These are phyloP conservation scores for Lepidurus arcticus DNA, from an alignment of 1,140 invertebrate genomes.

Conservation along the genomic window DNA sequence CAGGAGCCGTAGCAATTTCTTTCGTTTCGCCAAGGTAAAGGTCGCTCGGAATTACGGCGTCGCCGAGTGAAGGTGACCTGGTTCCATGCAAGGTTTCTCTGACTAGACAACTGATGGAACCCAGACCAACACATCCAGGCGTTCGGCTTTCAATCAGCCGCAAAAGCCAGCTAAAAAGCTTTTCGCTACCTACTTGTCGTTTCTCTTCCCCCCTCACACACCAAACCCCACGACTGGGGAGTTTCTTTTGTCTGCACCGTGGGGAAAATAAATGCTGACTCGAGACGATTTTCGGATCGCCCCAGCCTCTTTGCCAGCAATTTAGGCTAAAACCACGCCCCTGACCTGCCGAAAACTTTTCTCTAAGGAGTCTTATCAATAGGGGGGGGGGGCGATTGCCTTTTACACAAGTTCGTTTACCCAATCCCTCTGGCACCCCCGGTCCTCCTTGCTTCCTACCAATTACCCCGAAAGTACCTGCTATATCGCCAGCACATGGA, in stretches of 20 bases:
- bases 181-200: neutral
- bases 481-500: slow-evolving; percentile 8
- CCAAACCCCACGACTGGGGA: neutral
- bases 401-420: neutral
- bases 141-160: slow-evolving; percentile 2
- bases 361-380: neutral
- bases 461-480: slow-evolving; percentile 4
- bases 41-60: neutral
- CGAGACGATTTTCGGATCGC: neutral
- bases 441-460: neutral
- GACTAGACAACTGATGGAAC: neutral
- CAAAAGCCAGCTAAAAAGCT: neutral
- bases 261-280: slow-evolving; percentile 11
- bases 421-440: neutral
- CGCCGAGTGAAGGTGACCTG: neutral
- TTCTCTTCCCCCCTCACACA: neutral
- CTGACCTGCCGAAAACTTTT: neutral
- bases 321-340: slow-evolving; percentile 3
- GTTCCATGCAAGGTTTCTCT: neutral
- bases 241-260: neutral
- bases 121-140: neutral
- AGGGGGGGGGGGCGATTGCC: neutral
- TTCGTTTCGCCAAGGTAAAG: neutral
- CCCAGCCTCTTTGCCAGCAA: neutral
- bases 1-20: neutral